Base-by-base conservation (phyloP, 1,140 invertebrate species). In the Aleiodes sp. region DNA sequence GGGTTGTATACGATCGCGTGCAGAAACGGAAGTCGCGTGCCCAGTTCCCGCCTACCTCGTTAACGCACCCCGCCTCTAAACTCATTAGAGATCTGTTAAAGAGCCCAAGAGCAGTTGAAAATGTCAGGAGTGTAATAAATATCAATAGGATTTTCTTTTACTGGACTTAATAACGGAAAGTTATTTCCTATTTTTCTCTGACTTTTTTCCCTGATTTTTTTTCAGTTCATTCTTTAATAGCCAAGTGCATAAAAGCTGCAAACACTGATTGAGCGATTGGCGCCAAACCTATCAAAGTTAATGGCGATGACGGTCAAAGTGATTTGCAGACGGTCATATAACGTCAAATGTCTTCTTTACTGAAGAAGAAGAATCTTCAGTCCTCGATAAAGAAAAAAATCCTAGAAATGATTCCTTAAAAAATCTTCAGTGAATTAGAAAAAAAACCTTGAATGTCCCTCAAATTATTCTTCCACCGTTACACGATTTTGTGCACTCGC, bases 221-320 rank as follows among this genome's bases (percentile, higher is more conserved):
- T 39, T 26, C 21, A 21, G 29, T 68, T 24, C 16, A 16, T 21
- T 52, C 4, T 9, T 12, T 1, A 52, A 12, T 52, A 52, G 19
- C 46, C 26, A 24, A 52, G 26, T 52, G 26, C 46, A 16, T 52
- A 21, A 14, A 33, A 66, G 65, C 75, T 75, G 70, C 75, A 77
- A n/a, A n/a, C 75, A 76, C 71, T 77, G 37, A 78, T 75, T 76
- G 72, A 73, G 62, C 67, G 71, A 77, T 76, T 75, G 73, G 66
- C 70, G 76, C 77, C 77, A 77, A 75, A 57, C 76, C 76, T 78
- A 77, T 78, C 73, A 21, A 0, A 24, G 21, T 52, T 52, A 19
- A 52, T 52, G 26, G 19, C 46, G 46, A 21, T n/a, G 46, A 21
- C 19, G 19, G 39, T 24, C 10, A 52, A 24, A 73, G 41, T 70